Conservation (phyloP, 2,888 invertebrate species). For the Ormyrus thymus region DNA sequence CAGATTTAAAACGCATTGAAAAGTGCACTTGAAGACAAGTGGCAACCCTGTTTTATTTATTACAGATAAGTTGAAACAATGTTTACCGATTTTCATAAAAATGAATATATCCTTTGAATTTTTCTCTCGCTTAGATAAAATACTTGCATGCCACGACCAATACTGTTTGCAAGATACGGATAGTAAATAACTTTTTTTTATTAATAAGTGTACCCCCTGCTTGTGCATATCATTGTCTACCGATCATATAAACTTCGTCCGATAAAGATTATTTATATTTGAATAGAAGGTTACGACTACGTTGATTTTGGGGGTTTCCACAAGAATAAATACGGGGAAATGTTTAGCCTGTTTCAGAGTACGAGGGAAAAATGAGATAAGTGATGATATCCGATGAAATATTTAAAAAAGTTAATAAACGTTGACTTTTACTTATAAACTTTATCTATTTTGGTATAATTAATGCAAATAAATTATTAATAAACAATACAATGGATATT, state of each 20-base stretch:
- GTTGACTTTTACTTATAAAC: no score
- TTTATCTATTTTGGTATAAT: neutral
- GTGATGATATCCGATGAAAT: neutral
- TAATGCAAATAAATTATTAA: neutral
- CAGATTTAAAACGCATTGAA: neutral
- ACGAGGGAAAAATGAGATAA: neutral
- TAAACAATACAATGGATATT: neutral
- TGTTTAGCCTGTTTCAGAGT: neutral
- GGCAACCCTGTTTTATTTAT: conserved; percentile 16
- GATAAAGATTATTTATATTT: conserved; percentile 10
- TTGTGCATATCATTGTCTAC: neutral
- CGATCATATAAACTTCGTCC: conserved; percentile 18
- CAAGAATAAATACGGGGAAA: no score
- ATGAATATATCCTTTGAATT: neutral
- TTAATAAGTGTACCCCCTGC: conserved; percentile 14
- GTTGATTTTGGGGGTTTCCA: neutral
- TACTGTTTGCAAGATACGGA: neutral
- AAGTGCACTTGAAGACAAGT: neutral
- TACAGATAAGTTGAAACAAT: conserved; percentile 24
- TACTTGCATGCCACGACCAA: neutral
- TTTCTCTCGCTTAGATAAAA: neutral
- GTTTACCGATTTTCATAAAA: neutral
- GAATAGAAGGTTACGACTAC: neutral
- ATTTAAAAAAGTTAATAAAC: no score
- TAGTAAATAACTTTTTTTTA: conserved; percentile 14